A percentile compares a stretch with the other conserved stretches of the same genome.
Conservation (phyloP, 2,113 vertebrate genomes). For the Erpornis zantholeuca region DNA sequence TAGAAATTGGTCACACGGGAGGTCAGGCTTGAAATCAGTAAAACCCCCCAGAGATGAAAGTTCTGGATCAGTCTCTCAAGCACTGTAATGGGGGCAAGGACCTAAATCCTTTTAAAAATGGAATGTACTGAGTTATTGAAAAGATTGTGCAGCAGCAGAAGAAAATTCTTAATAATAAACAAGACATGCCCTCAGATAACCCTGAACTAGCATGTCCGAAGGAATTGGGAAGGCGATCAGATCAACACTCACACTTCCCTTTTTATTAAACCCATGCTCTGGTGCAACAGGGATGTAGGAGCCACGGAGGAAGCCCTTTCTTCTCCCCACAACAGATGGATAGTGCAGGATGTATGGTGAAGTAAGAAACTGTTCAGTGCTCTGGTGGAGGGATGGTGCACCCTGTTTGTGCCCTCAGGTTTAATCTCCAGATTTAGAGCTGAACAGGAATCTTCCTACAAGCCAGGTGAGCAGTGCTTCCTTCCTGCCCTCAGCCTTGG, state of each 20-base stretch:
- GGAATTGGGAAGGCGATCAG: background rate
- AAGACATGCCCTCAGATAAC: background rate
- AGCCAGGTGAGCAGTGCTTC: background rate
- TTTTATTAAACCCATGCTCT: accelerated
- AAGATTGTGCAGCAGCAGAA: background rate
- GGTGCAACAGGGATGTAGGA: background rate
- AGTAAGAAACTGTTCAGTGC: background rate
- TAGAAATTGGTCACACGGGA: background rate
- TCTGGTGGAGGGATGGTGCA: background rate
- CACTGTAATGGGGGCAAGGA: background rate
- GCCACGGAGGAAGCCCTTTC: background rate
- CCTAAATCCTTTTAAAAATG: background rate
- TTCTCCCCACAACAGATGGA: accelerated
- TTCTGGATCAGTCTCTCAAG: background rate
- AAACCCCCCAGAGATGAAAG: background rate
- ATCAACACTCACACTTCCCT: background rate
- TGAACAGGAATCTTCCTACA: background rate
- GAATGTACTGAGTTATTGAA: background rate
- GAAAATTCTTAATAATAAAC: background rate
- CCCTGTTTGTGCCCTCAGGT: background rate
- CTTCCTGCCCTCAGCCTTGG: background rate
- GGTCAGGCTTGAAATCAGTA: background rate
- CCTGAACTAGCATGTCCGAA: background rate
- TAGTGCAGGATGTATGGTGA: background rate
- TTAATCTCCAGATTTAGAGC: background rate